A percentile compares a stretch with the other conserved stretches of the same genome.
These are phyloP conservation scores for Pentalonia nigronervosa DNA, from an alignment of 1,140 invertebrate species.

Conservation along the genomic window DNA sequence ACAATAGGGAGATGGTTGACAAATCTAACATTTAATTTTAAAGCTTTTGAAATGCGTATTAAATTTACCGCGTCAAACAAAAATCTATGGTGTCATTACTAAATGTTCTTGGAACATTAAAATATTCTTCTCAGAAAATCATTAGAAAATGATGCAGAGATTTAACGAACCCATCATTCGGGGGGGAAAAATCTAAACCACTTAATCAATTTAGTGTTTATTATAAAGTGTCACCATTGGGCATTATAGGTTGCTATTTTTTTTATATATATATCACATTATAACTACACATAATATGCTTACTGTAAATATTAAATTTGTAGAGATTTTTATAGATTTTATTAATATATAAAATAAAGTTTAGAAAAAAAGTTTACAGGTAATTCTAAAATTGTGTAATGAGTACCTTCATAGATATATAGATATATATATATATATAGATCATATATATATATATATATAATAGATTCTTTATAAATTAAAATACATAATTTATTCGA, in stretches of 20 bases:
- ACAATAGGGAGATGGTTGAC: neutral
- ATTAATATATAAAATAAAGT: neutral
- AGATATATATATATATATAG: too few relatives aligned
- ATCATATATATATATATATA: too few relatives aligned
- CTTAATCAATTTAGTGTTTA: neutral
- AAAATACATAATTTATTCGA: neutral
- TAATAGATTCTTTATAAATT: neutral
- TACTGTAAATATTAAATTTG: neutral
- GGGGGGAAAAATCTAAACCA: neutral
- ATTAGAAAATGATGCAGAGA: neutral
- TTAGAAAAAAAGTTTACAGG: neutral
- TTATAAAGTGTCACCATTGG: neutral
- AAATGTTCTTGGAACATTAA: neutral
- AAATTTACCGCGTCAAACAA: neutral
- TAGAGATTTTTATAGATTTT: neutral
- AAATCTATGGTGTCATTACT: neutral
- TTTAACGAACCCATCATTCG: neutral
- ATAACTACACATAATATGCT: neutral
- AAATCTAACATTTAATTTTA: neutral
- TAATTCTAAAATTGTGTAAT: neutral
- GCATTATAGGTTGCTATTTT: neutral
- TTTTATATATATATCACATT: neutral
- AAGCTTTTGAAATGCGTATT: neutral
- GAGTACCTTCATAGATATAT: neutral
- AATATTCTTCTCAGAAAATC: neutral